These are phyloP conservation scores for Spermophilus dauricus DNA, from an alignment of 2,113 vertebrate genomes.

Conservation along the genomic window DNA sequence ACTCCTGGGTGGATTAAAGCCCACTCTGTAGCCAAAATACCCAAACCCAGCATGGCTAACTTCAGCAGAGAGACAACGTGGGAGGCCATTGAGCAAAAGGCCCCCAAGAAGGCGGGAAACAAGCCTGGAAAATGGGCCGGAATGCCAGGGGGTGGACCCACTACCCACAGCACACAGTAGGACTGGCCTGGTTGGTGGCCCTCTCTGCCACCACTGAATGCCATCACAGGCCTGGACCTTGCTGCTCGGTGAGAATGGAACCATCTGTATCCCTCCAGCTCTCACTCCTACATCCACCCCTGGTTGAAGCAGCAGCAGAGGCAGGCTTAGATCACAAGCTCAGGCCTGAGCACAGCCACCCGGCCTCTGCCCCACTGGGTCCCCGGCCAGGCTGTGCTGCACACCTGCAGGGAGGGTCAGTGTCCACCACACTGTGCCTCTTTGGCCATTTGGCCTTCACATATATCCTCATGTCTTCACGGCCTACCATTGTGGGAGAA, in stretches of 20 bases:
- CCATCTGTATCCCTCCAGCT: background rate
- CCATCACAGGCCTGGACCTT: background rate
- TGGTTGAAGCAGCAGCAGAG: background rate
- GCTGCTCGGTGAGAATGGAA: background rate
- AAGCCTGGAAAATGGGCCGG: background rate
- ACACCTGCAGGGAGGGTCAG: background rate
- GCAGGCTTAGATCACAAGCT: background rate
- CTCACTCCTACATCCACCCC: background rate
- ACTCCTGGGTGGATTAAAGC: background rate
- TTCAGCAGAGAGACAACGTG: background rate
- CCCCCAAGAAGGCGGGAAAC: background rate
- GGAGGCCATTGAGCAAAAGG: background rate
- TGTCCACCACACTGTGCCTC: no score
- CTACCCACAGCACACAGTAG: background rate
- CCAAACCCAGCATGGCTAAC: background rate
- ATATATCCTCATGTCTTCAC: background rate
- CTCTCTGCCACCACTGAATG: background rate
- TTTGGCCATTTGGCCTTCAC: background rate
- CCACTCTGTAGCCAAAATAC: background rate
- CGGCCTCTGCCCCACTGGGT: background rate
- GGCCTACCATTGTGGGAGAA: no score
- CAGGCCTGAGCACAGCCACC: background rate
- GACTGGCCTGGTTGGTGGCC: background rate
- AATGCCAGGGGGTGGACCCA: background rate
- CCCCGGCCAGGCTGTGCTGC: background rate